Percentiles rank a stretch among this genome's conserved stretches.
These are phyloP conservation scores for Columba guinea DNA, from an alignment of 2,797 vertebrate genomes.

Conservation along the genomic window DNA sequence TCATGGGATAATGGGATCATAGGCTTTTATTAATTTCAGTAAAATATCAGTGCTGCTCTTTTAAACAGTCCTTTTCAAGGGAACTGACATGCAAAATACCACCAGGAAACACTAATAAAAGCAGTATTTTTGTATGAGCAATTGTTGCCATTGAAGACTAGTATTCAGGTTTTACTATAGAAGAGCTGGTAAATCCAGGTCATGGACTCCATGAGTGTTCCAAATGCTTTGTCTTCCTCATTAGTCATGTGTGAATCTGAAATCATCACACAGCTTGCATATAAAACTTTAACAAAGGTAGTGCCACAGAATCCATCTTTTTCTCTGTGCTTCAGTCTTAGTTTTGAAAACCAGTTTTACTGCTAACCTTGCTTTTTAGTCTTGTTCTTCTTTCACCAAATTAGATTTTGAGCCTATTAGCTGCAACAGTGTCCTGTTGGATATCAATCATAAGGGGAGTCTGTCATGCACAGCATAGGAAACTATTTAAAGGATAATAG, in stretches of 20 bases:
- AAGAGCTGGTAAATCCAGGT: not conserved
- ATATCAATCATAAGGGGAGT: not conserved
- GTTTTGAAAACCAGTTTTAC: not conserved
- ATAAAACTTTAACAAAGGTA: not conserved
- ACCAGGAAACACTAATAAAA: not conserved
- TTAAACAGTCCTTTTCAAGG: not conserved
- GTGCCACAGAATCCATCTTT: not conserved
- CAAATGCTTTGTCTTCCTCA: not conserved
- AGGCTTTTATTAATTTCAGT: slow-evolving; percentile 2
- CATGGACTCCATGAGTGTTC: not conserved
- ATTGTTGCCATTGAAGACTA: not conserved
- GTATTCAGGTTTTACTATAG: not conserved
- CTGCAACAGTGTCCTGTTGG: not conserved
- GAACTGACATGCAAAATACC: not conserved
- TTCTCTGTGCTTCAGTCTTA: not conserved
- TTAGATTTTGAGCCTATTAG: slow-evolving; percentile 9
- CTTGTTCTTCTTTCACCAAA: not conserved
- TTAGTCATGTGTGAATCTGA: not conserved
- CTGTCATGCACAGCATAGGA: not conserved
- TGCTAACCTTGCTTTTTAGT: not conserved
- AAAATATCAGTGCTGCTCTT: not conserved
- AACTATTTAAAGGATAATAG: not conserved
- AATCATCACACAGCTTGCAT: not conserved
- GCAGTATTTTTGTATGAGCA: not conserved
- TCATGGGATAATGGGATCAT: not conserved